phyloP scores from a whole-genome alignment of 2,888 invertebrate genomes.

The Tholera decimalis region DNA sequence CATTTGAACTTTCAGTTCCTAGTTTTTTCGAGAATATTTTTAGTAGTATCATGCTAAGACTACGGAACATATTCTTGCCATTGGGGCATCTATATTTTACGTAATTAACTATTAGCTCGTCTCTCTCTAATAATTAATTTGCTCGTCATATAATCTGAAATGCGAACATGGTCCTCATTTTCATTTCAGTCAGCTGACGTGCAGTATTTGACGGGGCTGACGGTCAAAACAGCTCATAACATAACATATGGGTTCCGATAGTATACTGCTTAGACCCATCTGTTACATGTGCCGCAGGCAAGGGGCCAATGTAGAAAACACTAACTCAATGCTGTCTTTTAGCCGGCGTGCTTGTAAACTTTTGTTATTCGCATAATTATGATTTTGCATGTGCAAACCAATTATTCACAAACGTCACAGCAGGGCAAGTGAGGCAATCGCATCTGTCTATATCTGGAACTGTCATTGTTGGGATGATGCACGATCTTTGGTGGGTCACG shows the following conservation, averaged over 20 bases:
- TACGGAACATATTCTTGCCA: too few species aligned
- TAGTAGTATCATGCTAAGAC: background rate
- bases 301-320: conserved; percentile 19
- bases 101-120: too few species aligned
- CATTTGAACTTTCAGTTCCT: background rate
- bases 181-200: background rate
- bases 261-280: background rate
- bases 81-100: too few species aligned
- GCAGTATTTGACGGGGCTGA: background rate
- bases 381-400: conserved; percentile 62
- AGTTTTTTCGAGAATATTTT: background rate
- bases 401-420: conserved; percentile 66
- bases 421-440: conserved; percentile 62
- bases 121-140: too few species aligned
- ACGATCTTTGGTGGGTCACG: conserved; percentile 58
- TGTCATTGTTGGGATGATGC: conserved; percentile 80
- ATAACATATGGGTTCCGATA: conserved; percentile 23
- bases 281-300: conserved; percentile 8
- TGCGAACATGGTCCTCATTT: too few species aligned
- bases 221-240: conserved; percentile 13
- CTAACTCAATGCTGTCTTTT: conserved; percentile 31
- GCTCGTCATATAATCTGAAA: too few species aligned
- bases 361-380: conserved; percentile 49
- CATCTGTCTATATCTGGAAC: conserved; percentile 75
- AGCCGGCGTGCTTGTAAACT: conserved; percentile 26